Evolutionary conservation across 1,140 invertebrate genomes (phyloP).

Genomic region (Augochlora pura): DNA sequence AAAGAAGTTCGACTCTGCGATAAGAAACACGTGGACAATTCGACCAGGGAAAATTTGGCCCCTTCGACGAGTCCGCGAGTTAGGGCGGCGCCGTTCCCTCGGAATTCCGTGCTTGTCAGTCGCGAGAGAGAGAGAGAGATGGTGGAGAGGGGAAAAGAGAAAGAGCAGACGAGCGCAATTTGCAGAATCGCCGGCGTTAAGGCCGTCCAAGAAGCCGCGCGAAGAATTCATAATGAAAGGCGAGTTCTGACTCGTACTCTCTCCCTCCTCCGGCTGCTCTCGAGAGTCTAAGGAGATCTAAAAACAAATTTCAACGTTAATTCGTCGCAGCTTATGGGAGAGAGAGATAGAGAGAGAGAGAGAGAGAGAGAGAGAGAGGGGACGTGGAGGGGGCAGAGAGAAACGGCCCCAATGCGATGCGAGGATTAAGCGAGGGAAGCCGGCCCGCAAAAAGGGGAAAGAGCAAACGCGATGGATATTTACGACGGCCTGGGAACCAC

Average conservation of each 20-base stretch:
- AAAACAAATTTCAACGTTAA: slow-evolving; percentile 15
- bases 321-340: neutral
- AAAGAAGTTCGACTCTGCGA: too few species aligned
- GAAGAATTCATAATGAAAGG: slow-evolving; percentile 25
- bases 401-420: too few species aligned
- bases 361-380: too few species aligned
- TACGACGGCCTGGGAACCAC: slow-evolving; percentile 8
- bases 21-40: neutral
- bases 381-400: too few species aligned
- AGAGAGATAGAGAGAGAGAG: too few species aligned
- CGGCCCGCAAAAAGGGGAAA: neutral
- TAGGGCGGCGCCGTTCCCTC: neutral
- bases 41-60: neutral
- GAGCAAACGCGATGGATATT: slow-evolving; percentile 12
- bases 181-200: neutral
- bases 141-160: too few species aligned
- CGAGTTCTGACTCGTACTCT: neutral
- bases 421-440: slow-evolving; percentile 2
- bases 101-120: neutral
- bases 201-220: neutral
- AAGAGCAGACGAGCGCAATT: neutral
- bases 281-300: neutral
- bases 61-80: neutral
- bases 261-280: neutral
- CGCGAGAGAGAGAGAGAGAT: too few species aligned